phyloP scores from a whole-genome alignment of 2,888 invertebrate species.

The Dasysyrphus tricinctus region DNA sequence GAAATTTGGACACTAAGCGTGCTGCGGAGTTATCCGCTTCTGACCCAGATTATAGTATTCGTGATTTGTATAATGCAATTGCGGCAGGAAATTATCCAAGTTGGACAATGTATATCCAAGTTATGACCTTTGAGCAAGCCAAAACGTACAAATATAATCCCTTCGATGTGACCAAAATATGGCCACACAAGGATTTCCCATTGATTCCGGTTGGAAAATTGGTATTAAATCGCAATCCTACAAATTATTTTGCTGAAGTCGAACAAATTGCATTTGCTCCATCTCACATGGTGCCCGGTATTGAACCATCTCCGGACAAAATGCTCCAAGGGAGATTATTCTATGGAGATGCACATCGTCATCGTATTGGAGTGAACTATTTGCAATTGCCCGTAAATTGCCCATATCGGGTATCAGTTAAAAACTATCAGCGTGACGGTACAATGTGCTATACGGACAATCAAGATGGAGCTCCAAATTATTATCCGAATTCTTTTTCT shows the following conservation, averaged over 20 bases:
- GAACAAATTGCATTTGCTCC: conserved; percentile 97
- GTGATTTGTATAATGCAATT: conserved; percentile 96
- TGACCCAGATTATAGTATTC: conserved; percentile 95
- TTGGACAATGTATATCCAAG: conserved; percentile 93
- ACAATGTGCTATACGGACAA: conserved; percentile 89
- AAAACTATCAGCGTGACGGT: conserved; percentile 96
- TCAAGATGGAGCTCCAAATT: conserved; percentile 95
- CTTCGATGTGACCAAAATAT: conserved; percentile 96
- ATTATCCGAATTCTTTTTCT: conserved; percentile 97
- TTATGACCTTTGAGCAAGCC: conserved; percentile 95
- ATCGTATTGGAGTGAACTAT: conserved; percentile 95
- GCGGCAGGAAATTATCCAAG: conserved; percentile 88
- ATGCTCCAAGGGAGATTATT: conserved; percentile 95
- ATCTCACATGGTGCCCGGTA: conserved; percentile 94
- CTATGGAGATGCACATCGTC: conserved; percentile 96
- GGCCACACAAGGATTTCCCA: conserved; percentile 95
- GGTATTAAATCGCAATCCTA: conserved; percentile 93
- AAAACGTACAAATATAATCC: conserved; percentile 92
- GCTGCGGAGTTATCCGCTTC: conserved; percentile 85
- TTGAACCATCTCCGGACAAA: conserved; percentile 97
- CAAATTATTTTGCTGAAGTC: conserved; percentile 96
- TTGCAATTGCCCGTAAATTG: conserved; percentile 98
- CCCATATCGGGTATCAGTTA: conserved; percentile 88
- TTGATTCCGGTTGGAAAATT: conserved; percentile 94
- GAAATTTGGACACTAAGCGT: conserved; percentile 86